phyloP scores from a whole-genome alignment of 23 tunicate species.

The Ciona savignyi region DNA sequence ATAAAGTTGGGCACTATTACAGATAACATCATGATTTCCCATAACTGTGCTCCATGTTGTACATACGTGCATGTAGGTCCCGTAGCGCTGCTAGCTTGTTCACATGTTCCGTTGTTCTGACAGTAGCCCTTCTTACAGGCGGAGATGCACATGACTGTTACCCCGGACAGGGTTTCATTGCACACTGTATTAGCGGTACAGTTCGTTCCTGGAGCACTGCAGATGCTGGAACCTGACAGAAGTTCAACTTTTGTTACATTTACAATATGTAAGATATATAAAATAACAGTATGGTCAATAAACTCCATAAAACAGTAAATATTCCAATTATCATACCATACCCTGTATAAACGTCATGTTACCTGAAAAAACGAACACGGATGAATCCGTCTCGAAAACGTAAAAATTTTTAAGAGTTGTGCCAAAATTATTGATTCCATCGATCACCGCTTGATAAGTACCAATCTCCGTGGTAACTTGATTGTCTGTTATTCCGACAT shows the following conservation, averaged over 20 bases:
- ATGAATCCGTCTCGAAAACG: not conserved
- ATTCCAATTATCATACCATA: too few relatives aligned
- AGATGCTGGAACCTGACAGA: conserved; percentile 5
- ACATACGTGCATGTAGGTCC: conserved; percentile 70
- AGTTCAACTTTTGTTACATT: too few relatives aligned
- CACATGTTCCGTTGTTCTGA: conserved; percentile 63
- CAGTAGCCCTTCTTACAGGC: conserved; percentile 50
- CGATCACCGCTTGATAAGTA: not conserved
- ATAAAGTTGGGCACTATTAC: too few relatives aligned
- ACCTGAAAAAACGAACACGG: not conserved
- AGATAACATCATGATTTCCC: not conserved
- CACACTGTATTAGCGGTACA: conserved; percentile 34
- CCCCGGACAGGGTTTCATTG: conserved; percentile 39
- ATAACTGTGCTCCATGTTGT: not conserved
- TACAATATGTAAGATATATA: too few relatives aligned
- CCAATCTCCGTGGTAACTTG: not conserved
- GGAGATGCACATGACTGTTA: conserved; percentile 40
- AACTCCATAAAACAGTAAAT: too few relatives aligned
- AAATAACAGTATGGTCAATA: too few relatives aligned
- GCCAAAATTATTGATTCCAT: not conserved
- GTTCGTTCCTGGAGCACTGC: conserved; percentile 2
- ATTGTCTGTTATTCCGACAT: not conserved
- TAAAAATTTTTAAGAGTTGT: not conserved
- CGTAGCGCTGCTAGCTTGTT: conserved; percentile 8
- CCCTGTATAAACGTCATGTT: too few relatives aligned